Percentiles rank a stretch among this genome's conserved stretches.
These are phyloP conservation scores for Acanthococcus lagerstroemiae DNA, from an alignment of 2,888 invertebrate species.

Conservation along the genomic window DNA sequence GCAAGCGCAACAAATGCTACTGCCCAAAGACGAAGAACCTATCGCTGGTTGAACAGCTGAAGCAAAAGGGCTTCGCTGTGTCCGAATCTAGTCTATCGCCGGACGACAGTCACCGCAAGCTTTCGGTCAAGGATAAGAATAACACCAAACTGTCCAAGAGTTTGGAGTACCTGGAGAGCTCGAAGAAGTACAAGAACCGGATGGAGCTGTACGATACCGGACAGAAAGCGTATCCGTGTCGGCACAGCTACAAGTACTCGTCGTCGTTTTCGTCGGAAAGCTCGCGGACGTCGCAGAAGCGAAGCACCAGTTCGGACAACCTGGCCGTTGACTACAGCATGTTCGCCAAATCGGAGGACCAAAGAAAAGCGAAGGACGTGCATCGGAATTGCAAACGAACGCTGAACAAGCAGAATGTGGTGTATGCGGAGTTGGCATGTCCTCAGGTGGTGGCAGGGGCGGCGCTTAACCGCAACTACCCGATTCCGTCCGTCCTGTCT, in stretches of 20 bases:
- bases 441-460: background rate
- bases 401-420: constrained; percentile 1
- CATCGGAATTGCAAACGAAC: background rate
- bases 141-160: constrained; percentile 40
- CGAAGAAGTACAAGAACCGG: constrained; percentile 35
- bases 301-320: constrained; percentile 49
- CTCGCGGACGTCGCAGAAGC: constrained; percentile 25
- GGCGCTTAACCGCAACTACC: background rate
- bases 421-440: constrained; percentile 18
- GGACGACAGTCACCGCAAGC: constrained; percentile 37
- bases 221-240: constrained; percentile 13
- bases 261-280: constrained; percentile 8
- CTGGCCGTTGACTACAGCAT: constrained; percentile 46
- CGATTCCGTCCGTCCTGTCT: background rate
- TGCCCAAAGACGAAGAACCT: constrained; percentile 44
- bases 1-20: constrained; percentile 79
- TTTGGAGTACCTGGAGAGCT: constrained; percentile 41
- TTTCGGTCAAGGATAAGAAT: constrained; percentile 39
- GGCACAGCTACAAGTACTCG: constrained; percentile 7
- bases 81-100: constrained; percentile 39
- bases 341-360: constrained; percentile 18
- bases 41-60: constrained; percentile 45
- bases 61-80: constrained; percentile 46
- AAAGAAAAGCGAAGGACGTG: background rate
- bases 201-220: constrained; percentile 30